Evolutionary conservation across 2,113 vertebrate species (phyloP), one percentile per base, ranked within the genome.

Genomic region (Macquaria ambigua): DNA sequence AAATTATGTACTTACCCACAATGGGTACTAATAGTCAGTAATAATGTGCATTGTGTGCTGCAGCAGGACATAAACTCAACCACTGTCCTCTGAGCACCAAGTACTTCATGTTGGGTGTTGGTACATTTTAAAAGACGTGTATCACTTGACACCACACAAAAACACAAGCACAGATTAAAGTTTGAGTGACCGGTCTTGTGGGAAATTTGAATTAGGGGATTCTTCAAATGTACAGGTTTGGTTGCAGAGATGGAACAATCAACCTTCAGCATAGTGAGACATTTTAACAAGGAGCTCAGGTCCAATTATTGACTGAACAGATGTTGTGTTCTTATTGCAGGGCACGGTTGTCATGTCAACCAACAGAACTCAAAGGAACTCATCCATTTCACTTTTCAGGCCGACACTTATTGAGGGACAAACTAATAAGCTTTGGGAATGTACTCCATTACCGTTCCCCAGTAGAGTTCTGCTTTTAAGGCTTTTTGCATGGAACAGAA

Each of bases 291-390:
- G 86, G 43, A 77, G 59, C 77, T 82, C 67, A 58, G 81, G 62
- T 86, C 64, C 73, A 74, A 82, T 82, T 88, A 86, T 80, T 80
- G 61, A 59, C 81, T 63, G 59, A 85, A 80, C 87, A 89, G 56
- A 89, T 78, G 79, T 64, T 78, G 31, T 79, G 21, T 70, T 78
- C 39, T 73, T 73, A 56, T 91, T 77, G 81, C 63, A 79, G 58
- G 72, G 62, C 50, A 70, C 10, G 0, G 91, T 91, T 91, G 89
- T 90, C 90, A 90, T 88, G 83, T 90, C 83, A 87, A 91, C 88
- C 75, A 74, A 72, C 72, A 79, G 21, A 84, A 72, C 28, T 79
- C 50, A 89, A 74, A 77, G 34, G 39, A 80, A 81, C 25, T 85
- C 72, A 78, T 85, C 74, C 52, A 79, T 87, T 82, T 81, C 11